These are phyloP conservation scores for Penaeus vannamei DNA, from an alignment of 1,140 invertebrate genomes.

Conservation along the genomic window DNA sequence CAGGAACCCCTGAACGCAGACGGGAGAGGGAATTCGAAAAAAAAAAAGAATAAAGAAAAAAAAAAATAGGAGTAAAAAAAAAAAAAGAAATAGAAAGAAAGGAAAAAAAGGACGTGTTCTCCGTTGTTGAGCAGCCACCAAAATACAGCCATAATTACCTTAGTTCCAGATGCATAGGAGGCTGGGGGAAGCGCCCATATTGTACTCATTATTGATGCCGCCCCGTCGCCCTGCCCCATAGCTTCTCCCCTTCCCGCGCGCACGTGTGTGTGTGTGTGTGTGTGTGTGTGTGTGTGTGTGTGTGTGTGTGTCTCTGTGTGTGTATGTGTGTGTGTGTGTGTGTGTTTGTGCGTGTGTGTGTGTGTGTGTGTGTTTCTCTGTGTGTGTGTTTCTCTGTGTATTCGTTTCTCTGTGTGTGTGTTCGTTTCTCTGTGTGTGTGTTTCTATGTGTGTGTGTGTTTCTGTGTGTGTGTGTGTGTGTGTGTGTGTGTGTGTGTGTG, in stretches of 20 bases:
- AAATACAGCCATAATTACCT: conserved; percentile 61
- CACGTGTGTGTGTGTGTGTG: neutral
- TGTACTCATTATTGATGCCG: conserved; percentile 49
- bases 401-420: neutral
- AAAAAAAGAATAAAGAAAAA: neutral
- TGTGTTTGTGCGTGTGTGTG: no score
- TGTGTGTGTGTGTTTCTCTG: no score
- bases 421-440: neutral
- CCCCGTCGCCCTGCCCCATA: neutral
- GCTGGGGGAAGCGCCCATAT: conserved; percentile 27
- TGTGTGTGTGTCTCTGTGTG: no score
- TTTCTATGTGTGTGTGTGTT: no score
- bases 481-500: no score
- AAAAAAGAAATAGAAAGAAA: conserved; percentile 4
- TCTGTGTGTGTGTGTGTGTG: no score
- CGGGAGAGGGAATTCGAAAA: conserved; percentile 28
- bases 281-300: neutral
- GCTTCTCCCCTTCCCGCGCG: conserved; percentile 1
- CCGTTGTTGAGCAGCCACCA: conserved; percentile 50
- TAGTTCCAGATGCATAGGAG: conserved; percentile 61
- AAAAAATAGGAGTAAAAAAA: conserved; percentile 13
- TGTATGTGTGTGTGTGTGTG: no score
- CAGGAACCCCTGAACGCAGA: neutral
- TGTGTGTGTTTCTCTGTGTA: no score
- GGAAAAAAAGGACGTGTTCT: neutral